These are phyloP conservation scores for Pegoplata infirma DNA, from an alignment of 2,888 invertebrate species.

Conservation along the genomic window DNA sequence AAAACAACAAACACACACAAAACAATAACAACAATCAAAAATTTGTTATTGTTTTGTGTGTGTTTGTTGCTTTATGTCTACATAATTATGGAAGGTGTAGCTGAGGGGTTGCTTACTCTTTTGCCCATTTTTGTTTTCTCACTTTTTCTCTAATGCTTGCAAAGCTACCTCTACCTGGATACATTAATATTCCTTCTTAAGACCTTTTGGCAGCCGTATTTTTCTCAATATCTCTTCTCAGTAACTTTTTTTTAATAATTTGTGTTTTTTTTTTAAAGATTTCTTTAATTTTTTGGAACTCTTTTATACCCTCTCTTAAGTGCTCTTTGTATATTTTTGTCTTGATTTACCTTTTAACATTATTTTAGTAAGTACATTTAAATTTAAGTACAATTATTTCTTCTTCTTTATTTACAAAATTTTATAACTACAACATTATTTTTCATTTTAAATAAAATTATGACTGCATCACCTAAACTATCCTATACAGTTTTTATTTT, in stretches of 20 bases:
- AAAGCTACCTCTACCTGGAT: no score
- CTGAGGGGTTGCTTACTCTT: no score
- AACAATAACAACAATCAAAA: no score
- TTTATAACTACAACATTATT: constrained; percentile 14
- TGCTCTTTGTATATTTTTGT: constrained; percentile 31
- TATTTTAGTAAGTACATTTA: constrained; percentile 10
- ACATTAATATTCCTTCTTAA: neutral
- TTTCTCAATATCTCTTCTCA: neutral
- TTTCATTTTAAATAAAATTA: neutral
- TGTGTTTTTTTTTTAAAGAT: neutral
- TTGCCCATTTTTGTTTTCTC: no score
- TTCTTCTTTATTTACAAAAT: constrained; percentile 29
- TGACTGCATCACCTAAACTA: neutral
- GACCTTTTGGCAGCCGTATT: neutral
- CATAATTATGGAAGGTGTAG: no score
- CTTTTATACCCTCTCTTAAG: constrained; percentile 54
- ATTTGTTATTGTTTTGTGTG: no score
- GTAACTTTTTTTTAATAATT: constrained; percentile 1
- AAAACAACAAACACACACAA: no score
- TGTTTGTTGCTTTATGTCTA: no score
- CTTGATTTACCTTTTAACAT: neutral
- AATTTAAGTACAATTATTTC: constrained; percentile 22
- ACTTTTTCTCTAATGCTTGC: neutral
- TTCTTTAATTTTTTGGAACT: constrained; percentile 31
- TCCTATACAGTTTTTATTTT: neutral